Evolutionary conservation across 2,797 vertebrate genomes (phyloP).

Genomic region (Pyrocephalus nanus): DNA sequence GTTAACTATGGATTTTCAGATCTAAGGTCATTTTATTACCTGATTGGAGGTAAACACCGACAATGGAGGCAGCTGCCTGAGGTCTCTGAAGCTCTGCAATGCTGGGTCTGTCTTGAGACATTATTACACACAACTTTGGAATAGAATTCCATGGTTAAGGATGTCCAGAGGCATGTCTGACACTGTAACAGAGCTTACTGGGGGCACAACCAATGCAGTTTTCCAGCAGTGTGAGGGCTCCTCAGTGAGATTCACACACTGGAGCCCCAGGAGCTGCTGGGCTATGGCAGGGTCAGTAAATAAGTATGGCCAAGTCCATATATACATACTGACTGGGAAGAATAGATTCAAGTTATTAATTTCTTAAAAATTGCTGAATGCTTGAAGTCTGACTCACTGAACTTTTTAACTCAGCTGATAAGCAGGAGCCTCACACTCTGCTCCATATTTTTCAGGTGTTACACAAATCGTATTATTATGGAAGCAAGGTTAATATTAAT

Average conservation of each 20-base stretch:
- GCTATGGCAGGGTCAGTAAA: neutral
- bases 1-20: neutral
- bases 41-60: neutral
- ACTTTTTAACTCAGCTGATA: neutral
- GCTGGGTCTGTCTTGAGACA: neutral
- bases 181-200: neutral
- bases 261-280: neutral
- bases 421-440: neutral
- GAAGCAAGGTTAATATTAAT: neutral
- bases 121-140: neutral
- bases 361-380: neutral
- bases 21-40: neutral
- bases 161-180: neutral
- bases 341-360: fast-evolving
- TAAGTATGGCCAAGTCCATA: neutral
- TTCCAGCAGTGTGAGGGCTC: neutral
- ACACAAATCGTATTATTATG: neutral
- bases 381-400: neutral
- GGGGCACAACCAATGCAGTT: neutral
- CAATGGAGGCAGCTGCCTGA: neutral
- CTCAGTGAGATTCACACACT: neutral
- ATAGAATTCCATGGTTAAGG: neutral
- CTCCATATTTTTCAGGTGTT: neutral
- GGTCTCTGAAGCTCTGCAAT: neutral
- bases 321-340: neutral